A percentile compares a stretch with the other conserved stretches of the same genome.
These are phyloP conservation scores for Carcina quercana DNA, from an alignment of 2,888 invertebrate genomes.

Conservation along the genomic window DNA sequence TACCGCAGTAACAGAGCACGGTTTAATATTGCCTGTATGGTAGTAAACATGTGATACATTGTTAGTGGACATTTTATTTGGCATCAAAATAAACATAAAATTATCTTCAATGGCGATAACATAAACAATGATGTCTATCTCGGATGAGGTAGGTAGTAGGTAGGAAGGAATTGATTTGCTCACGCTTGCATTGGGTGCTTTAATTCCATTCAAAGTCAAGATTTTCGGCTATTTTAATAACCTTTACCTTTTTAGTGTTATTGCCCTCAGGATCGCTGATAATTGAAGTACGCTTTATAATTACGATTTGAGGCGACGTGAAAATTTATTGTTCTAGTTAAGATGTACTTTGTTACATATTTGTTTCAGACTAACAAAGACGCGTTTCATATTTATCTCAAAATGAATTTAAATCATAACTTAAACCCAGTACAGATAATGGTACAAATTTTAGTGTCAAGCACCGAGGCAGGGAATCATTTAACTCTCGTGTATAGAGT, in stretches of 20 bases:
- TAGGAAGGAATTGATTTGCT: too few species aligned
- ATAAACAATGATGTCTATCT: not conserved
- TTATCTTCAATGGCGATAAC: not conserved
- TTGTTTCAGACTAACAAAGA: too few species aligned
- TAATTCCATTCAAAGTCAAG: too few species aligned
- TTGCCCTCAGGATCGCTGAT: too few species aligned
- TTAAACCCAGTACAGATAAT: too few species aligned
- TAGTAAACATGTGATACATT: slow-evolving; percentile 21
- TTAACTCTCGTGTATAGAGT: slow-evolving; percentile 33
- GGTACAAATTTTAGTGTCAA: slow-evolving; percentile 22
- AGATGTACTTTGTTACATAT: too few species aligned
- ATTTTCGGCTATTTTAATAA: too few species aligned
- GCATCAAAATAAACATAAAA: slow-evolving; percentile 7
- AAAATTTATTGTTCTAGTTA: not conserved
- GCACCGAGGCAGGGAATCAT: slow-evolving; percentile 34
- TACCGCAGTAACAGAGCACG: slow-evolving; percentile 17
- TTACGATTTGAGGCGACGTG: too few species aligned
- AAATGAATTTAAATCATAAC: slow-evolving; percentile 13
- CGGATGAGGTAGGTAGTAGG: not conserved
- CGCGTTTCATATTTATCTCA: not conserved
- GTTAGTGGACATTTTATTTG: slow-evolving; percentile 13
- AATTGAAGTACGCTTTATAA: not conserved
- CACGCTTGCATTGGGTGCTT: too few species aligned
- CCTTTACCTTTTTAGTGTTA: too few species aligned
- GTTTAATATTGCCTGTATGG: slow-evolving; percentile 33